phyloP scores from a whole-genome alignment of 1,140 invertebrate genomes.

The Drosophila neocordata region DNA sequence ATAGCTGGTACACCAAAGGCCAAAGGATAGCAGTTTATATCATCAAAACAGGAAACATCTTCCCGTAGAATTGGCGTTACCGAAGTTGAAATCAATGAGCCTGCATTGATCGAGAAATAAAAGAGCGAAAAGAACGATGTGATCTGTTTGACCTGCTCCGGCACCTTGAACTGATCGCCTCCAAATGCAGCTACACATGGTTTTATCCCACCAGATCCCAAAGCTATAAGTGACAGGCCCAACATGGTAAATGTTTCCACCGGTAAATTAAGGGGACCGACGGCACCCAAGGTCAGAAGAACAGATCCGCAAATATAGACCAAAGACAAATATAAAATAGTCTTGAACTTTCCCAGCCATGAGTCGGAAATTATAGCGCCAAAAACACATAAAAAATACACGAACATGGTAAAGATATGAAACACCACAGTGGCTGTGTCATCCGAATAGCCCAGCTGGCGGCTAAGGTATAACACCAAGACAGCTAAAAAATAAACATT shows the following conservation, averaged over 20 bases:
- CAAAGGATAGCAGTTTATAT: constrained; percentile 92
- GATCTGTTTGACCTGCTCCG: constrained; percentile 90
- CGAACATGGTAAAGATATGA: constrained; percentile 91
- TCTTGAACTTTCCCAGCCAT: constrained; percentile 91
- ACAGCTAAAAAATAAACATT: constrained; percentile 85
- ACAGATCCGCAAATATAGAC: constrained; percentile 95
- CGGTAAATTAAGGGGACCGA: constrained; percentile 85
- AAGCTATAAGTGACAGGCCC: constrained; percentile 91
- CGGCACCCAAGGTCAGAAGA: constrained; percentile 89
- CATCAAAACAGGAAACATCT: constrained; percentile 92
- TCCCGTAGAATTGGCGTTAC: constrained; percentile 94
- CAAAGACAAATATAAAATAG: constrained; percentile 94
- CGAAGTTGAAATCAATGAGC: constrained; percentile 94
- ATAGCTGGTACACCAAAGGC: constrained; percentile 96
- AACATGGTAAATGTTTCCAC: constrained; percentile 88
- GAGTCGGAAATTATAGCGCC: constrained; percentile 93
- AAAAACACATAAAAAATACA: constrained; percentile 91
- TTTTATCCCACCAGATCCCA: constrained; percentile 98
- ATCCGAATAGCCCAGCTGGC: constrained; percentile 86
- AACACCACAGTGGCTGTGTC: constrained; percentile 89
- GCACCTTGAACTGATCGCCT: constrained; percentile 96
- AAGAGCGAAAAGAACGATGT: constrained; percentile 96
- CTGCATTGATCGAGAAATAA: constrained; percentile 96
- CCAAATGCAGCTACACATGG: constrained; percentile 98
- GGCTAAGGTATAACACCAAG: constrained; percentile 89